Evolutionary conservation across 2,113 vertebrate genomes (phyloP).

Genomic region (Murina feae): DNA sequence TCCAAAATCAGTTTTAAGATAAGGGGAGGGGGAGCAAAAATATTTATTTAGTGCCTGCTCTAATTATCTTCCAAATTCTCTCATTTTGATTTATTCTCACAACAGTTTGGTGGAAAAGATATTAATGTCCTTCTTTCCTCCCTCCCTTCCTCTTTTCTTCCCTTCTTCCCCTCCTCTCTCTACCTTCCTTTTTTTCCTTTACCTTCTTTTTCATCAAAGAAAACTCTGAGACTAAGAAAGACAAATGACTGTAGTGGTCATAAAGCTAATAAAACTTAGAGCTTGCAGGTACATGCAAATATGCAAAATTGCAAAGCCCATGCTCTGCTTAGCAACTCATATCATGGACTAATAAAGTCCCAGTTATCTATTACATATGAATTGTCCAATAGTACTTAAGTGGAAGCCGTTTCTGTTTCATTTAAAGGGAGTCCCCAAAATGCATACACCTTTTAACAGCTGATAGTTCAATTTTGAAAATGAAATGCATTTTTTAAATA

Average conservation of each 20-base stretch:
- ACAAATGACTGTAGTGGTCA: neutral
- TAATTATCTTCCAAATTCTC: neutral
- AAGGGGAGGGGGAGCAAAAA: neutral
- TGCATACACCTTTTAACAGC: no score
- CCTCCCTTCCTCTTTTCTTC: neutral
- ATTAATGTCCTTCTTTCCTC: neutral
- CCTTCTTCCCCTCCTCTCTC: neutral
- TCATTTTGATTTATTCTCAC: neutral
- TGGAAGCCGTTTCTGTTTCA: neutral
- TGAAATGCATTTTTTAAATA: no score
- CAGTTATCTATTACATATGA: neutral
- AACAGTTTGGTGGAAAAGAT: neutral
- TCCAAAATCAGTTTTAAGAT: neutral
- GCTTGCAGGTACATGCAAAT: neutral
- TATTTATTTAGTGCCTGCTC: neutral
- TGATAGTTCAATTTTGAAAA: no score
- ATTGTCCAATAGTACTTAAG: neutral
- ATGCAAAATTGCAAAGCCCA: neutral
- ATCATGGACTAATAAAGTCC: neutral
- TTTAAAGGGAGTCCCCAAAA: neutral
- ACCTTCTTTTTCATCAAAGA: neutral
- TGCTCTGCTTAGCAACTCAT: neutral
- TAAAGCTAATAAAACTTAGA: neutral
- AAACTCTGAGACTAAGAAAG: neutral
- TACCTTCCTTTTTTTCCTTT: neutral